Percentiles rank a stretch among this genome's conserved stretches.
Evolutionary conservation across 2,888 invertebrate genomes (phyloP).

Genomic region (Cephus pulcher): DNA sequence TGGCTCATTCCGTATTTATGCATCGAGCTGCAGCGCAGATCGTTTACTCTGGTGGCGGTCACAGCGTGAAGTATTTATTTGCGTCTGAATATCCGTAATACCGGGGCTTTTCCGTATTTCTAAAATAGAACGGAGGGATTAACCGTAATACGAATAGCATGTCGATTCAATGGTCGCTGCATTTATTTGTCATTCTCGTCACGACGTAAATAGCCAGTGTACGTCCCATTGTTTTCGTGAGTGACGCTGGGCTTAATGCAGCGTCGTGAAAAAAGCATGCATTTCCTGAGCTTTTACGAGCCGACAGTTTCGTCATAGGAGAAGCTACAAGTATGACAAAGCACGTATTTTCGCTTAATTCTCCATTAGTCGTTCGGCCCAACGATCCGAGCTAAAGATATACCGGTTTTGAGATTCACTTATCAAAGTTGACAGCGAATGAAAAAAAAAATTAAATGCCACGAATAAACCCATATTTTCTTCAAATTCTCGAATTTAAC

Average conservation of each 20-base stretch:
- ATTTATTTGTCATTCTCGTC: background rate
- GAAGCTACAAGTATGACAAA: background rate
- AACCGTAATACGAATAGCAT: background rate
- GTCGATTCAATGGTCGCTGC: background rate
- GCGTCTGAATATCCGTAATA: background rate
- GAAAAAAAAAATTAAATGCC: too few species aligned
- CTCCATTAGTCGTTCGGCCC: background rate
- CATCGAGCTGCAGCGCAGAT: background rate
- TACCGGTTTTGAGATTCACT: too few species aligned
- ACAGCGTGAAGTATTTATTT: background rate
- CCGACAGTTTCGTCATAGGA: background rate
- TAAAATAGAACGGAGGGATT: background rate
- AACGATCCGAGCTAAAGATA: too few species aligned
- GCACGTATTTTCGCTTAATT: background rate
- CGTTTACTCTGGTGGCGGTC: background rate
- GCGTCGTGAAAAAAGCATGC: background rate
- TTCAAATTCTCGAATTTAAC: too few species aligned
- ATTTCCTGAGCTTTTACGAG: background rate
- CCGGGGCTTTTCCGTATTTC: background rate
- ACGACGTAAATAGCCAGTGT: background rate
- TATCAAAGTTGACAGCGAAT: too few species aligned
- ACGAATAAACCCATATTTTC: too few species aligned
- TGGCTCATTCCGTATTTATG: background rate
- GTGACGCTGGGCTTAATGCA: background rate
- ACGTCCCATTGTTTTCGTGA: background rate